Conservation (phyloP, 2,797 vertebrate genomes). For the Rhabdomys pumilio region DNA sequence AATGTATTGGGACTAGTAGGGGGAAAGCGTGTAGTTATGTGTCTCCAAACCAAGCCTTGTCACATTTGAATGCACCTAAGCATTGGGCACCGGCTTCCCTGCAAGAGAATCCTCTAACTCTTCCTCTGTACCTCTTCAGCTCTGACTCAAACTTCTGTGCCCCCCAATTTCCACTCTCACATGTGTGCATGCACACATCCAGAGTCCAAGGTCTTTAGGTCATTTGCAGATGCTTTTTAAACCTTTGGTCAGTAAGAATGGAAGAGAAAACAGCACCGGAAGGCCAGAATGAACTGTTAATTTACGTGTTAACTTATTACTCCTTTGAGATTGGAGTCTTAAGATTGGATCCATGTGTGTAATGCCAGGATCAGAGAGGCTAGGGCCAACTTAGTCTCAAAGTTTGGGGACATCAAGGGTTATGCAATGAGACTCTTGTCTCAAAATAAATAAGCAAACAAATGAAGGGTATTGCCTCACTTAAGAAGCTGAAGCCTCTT, state of each 20-base stretch:
- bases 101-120: neutral
- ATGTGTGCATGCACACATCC: neutral
- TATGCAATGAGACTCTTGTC: neutral
- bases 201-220: neutral
- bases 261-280: neutral
- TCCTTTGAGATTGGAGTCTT: neutral
- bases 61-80: neutral
- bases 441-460: neutral
- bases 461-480: neutral
- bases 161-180: neutral
- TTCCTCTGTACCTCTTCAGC: neutral
- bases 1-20: neutral
- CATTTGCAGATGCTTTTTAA: slow-evolving; percentile 8
- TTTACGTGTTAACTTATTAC: neutral
- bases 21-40: neutral
- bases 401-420: neutral
- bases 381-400: neutral
- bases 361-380: neutral
- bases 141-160: neutral
- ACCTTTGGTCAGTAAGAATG: neutral
- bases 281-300: neutral
- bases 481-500: neutral
- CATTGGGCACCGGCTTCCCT: neutral
- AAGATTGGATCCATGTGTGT: neutral
- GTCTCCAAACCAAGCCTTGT: neutral